Evolutionary conservation across 2,797 vertebrate genomes (phyloP).

Genomic region (Peromyscus eremicus): DNA sequence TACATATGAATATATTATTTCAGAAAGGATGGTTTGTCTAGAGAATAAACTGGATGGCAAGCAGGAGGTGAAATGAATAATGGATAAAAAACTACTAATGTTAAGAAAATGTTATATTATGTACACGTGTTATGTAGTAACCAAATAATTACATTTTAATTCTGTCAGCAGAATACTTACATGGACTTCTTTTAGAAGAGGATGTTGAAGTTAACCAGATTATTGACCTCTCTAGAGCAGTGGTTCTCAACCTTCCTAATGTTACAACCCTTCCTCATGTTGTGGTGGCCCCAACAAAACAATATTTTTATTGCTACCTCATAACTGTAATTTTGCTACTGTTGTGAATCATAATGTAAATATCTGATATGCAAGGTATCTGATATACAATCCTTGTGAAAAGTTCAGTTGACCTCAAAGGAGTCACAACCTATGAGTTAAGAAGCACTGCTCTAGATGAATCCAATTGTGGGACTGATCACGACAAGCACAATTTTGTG

Average conservation of each 20-base stretch:
- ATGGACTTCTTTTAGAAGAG: not conserved
- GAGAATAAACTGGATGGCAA: not conserved
- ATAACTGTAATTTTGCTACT: not conserved
- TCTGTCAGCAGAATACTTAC: not conserved
- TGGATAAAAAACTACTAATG: not conserved
- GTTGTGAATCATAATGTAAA: not conserved
- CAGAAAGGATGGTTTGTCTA: not conserved
- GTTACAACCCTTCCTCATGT: not conserved
- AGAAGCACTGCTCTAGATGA: not conserved
- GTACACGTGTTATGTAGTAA: not conserved
- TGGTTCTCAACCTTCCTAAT: not conserved
- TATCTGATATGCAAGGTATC: not conserved
- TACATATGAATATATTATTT: not conserved
- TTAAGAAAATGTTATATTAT: not conserved
- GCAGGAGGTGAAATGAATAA: not conserved
- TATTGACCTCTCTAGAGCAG: not conserved
- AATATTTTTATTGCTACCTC: not conserved
- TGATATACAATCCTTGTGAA: not conserved
- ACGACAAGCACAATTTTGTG: not conserved
- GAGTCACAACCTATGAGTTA: not conserved
- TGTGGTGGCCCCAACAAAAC: not conserved
- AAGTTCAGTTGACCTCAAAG: not conserved
- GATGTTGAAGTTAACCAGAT: not conserved
- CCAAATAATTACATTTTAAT: constrained; percentile 13
- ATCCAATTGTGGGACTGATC: not conserved